Percentiles rank a stretch among this genome's conserved stretches.
Evolutionary conservation across 2,797 vertebrate species (phyloP).

Genomic region (Pipistrellus pygmaeus): DNA sequence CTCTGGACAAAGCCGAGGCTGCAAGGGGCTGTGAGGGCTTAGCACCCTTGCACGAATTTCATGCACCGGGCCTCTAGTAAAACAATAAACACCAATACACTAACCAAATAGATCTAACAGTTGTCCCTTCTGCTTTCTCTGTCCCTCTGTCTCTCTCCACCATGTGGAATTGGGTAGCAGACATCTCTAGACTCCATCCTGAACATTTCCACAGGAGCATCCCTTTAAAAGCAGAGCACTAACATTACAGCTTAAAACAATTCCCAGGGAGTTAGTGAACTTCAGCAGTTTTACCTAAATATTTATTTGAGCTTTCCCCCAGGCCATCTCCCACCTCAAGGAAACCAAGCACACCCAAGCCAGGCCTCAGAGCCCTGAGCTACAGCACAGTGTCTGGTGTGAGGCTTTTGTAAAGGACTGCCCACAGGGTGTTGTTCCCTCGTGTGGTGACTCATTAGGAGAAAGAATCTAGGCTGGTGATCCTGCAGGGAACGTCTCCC

Average conservation of each 20-base stretch:
- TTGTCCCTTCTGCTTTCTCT: not conserved
- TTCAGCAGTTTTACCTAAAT: not conserved
- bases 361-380: not conserved
- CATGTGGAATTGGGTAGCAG: not conserved
- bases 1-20: too few relatives aligned
- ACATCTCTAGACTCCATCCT: not conserved
- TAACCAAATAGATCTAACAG: not conserved
- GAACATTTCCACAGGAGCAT: not conserved
- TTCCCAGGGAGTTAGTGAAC: not conserved
- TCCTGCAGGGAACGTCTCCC: not conserved
- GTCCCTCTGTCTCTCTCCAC: not conserved
- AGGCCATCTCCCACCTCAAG: not conserved
- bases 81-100: not conserved
- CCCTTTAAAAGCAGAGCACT: not conserved
- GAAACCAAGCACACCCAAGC: not conserved
- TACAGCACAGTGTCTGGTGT: not conserved
- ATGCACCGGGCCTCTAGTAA: not conserved
- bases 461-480: conserved; percentile 40
- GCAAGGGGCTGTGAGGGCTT: too few relatives aligned
- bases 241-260: conserved; percentile 2
- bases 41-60: too few relatives aligned
- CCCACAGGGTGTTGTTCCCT: not conserved
- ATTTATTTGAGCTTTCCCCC: conserved; percentile 31
- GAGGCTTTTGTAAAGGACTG: not conserved
- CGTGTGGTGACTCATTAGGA: not conserved